A percentile compares a stretch with the other conserved stretches of the same genome.
Conservation (phyloP, 2,888 invertebrate genomes). For the Dolichomitus sp. region DNA sequence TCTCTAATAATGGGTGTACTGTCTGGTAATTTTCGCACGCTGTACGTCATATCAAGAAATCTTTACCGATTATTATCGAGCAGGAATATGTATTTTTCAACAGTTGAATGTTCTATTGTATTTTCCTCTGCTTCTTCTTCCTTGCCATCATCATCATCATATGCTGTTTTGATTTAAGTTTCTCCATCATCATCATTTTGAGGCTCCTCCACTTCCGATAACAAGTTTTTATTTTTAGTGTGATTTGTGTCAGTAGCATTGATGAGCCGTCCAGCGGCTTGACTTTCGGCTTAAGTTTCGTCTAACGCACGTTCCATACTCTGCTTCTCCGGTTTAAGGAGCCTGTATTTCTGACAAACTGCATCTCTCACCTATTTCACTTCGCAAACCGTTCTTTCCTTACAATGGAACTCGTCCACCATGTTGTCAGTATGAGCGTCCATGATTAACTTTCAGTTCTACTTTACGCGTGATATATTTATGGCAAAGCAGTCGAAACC, state of each 20-base stretch:
- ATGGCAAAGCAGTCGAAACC: slow-evolving; percentile 36
- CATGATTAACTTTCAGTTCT: slow-evolving; percentile 2
- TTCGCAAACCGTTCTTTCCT: slow-evolving; percentile 17
- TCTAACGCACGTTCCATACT: slow-evolving; percentile 22
- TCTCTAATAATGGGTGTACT: slow-evolving; percentile 48
- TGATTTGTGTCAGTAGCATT: not conserved
- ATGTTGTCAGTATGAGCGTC: not conserved
- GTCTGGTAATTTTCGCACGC: slow-evolving; percentile 46
- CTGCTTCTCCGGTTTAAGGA: slow-evolving; percentile 31
- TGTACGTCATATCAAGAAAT: slow-evolving; percentile 49
- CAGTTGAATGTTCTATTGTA: not conserved
- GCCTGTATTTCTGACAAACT: slow-evolving; percentile 30
- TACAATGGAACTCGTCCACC: slow-evolving; percentile 14
- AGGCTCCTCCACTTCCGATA: not conserved
- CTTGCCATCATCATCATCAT: slow-evolving; percentile 16
- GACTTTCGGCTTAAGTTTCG: slow-evolving; percentile 25
- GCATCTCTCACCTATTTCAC: slow-evolving; percentile 28
- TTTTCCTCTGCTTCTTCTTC: not conserved
- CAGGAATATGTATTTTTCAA: slow-evolving; percentile 32
- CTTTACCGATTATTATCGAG: slow-evolving; percentile 40
- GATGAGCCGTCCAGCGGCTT: slow-evolving; percentile 28
- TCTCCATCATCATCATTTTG: not conserved
- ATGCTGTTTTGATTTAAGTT: slow-evolving; percentile 23
- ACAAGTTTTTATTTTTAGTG: slow-evolving; percentile 4
- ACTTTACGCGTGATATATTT: slow-evolving; percentile 24